A percentile compares a stretch with the other conserved stretches of the same genome.
These are phyloP conservation scores for Rhagium mordax DNA, from an alignment of 2,888 invertebrate species.

Conservation along the genomic window DNA sequence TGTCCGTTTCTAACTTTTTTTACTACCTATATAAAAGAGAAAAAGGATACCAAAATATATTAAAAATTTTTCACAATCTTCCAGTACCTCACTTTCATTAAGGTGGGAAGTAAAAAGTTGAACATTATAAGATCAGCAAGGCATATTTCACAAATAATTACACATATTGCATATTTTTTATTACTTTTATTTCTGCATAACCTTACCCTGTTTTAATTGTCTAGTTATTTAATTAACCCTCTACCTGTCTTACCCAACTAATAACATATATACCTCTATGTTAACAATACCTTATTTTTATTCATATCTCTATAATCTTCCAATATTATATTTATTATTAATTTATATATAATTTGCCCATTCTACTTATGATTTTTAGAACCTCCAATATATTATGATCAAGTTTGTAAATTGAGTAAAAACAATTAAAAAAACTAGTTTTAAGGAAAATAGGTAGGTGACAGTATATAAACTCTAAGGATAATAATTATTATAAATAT, in stretches of 20 bases:
- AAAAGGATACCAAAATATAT: too few relatives aligned
- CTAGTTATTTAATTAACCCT: background rate
- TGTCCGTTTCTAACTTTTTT: too few relatives aligned
- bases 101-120: too few relatives aligned
- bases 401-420: background rate
- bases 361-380: background rate
- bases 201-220: background rate
- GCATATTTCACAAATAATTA: too few relatives aligned
- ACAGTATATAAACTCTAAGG: slow-evolving; percentile 21
- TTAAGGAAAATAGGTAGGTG: slow-evolving; percentile 1
- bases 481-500: slow-evolving; percentile 27
- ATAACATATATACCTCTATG: slow-evolving; percentile 19
- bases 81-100: too few relatives aligned
- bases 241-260: slow-evolving; percentile 18
- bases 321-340: background rate
- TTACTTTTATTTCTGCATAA: background rate
- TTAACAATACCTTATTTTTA: slow-evolving; percentile 22
- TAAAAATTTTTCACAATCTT: too few relatives aligned
- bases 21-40: too few relatives aligned
- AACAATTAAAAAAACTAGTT: background rate
- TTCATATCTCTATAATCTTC: background rate
- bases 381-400: background rate
- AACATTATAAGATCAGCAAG: too few relatives aligned
- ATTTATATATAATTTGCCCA: background rate
- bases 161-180: slow-evolving; percentile 1